Evolutionary conservation across 2,797 vertebrate genomes (phyloP), one percentile per base, ranked within the genome.

Genomic region (Chelon labrosus): DNA sequence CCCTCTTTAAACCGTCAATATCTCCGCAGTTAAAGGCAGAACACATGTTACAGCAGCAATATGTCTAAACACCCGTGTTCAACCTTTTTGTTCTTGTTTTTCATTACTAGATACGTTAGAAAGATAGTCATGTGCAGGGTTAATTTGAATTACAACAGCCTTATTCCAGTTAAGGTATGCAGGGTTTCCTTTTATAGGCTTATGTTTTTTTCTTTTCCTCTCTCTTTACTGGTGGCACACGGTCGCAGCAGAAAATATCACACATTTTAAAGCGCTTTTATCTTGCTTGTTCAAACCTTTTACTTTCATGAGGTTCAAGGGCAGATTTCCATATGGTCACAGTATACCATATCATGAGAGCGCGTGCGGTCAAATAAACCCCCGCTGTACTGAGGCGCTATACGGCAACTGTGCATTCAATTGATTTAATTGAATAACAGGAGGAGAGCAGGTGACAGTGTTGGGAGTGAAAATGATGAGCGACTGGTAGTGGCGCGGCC

Each of bases 401-500:
- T 79, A 84, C 85, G 79, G 63, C 70, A 64, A 75, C 79, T 68
- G 79, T 70, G 83, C 75, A 62, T 90, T 88, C 83, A 77, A 53
- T 73, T 87, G 84, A 70, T 87, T 90, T 94, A 91, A 93, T 94
- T 93, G 85, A 91, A 89, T 89, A 91, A 82, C 80, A 75, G 84
- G 77, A 77, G 70, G 85, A 82, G 88, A 86, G 85, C 80, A 71
- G 79, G 86, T 89, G 90, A 94, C 91, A 90, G 85, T 50, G 74
- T 51, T 61, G 42, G 83, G 85, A 91, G 90, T 83, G 86, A 85
- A 90, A 89, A 91, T 90, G 85, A 93, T 85, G 91, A 92, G 89
- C 79, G 72, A 76, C 79, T 27, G 73, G 84, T 85, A 77, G 86
- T 81, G 85, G 77, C 83, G 41, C 19, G 83, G 85, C 91, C 88